A percentile compares a stretch with the other conserved stretches of the same genome.
These are phyloP conservation scores for Ptilorrhoa leucosticta DNA, from an alignment of 2,113 vertebrate species.

Conservation along the genomic window DNA sequence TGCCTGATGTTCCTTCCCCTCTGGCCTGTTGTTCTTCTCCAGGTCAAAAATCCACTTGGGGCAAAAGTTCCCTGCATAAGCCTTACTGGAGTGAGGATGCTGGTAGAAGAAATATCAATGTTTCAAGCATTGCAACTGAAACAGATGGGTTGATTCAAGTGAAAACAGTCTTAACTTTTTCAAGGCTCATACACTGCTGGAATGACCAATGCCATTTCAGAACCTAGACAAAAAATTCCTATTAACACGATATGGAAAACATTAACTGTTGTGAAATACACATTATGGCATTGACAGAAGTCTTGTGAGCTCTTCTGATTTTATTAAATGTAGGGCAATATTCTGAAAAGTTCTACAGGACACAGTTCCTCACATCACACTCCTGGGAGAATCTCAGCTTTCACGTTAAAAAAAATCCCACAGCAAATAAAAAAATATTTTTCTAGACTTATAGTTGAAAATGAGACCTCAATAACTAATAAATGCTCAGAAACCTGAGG, in stretches of 20 bases:
- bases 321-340: not conserved
- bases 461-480: not conserved
- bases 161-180: not conserved
- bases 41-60: not conserved
- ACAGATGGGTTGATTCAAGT: not conserved
- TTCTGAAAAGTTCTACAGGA: not conserved
- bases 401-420: not conserved
- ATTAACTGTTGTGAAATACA: not conserved
- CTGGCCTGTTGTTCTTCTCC: not conserved
- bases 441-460: not conserved
- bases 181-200: not conserved
- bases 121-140: not conserved
- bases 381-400: not conserved
- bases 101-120: not conserved
- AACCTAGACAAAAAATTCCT: not conserved
- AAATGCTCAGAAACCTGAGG: not conserved
- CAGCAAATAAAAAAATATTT: not conserved
- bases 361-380: not conserved
- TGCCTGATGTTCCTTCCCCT: not conserved
- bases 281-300: not conserved
- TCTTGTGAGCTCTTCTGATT: not conserved
- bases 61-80: not conserved
- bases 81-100: not conserved
- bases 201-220: not conserved
- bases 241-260: not conserved